Conservation (phyloP, 1,140 invertebrate genomes). For the Phthorimaea operculella region DNA sequence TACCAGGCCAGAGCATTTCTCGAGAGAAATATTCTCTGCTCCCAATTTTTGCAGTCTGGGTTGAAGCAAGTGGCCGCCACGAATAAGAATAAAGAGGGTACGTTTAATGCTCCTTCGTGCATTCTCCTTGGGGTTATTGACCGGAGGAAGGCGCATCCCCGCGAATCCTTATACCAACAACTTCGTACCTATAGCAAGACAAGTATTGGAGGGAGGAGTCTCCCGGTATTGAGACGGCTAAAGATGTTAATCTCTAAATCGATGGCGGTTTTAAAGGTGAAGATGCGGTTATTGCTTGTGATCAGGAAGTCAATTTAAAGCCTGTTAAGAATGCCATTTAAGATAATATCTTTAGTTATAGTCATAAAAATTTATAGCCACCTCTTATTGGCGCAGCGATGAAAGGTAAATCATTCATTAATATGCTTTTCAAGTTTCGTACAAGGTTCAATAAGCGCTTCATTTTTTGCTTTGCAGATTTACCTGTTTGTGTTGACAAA, state of each 20-base stretch:
- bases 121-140: slow-evolving; percentile 42
- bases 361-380: too few species aligned
- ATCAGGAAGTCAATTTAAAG: neutral
- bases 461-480: too few species aligned
- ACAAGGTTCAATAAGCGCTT: too few species aligned
- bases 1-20: too few species aligned
- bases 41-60: neutral
- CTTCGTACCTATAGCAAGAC: neutral
- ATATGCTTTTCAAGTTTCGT: too few species aligned
- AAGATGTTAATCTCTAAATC: neutral
- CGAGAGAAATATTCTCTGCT: too few species aligned
- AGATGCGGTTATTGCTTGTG: neutral
- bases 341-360: too few species aligned
- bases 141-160: slow-evolving; percentile 38
- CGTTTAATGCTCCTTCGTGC: slow-evolving; percentile 30
- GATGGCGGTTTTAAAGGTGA: neutral
- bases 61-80: slow-evolving; percentile 5
- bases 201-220: neutral
- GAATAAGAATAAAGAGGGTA: slow-evolving; percentile 25
- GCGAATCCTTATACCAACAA: slow-evolving; percentile 39
- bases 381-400: too few species aligned
- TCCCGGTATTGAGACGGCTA: neutral
- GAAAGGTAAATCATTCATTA: too few species aligned
- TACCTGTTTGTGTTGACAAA: too few species aligned
- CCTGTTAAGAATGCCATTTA: neutral